phyloP scores from a whole-genome alignment of 2,888 invertebrate genomes.

The Caenorhabditis plicata region DNA sequence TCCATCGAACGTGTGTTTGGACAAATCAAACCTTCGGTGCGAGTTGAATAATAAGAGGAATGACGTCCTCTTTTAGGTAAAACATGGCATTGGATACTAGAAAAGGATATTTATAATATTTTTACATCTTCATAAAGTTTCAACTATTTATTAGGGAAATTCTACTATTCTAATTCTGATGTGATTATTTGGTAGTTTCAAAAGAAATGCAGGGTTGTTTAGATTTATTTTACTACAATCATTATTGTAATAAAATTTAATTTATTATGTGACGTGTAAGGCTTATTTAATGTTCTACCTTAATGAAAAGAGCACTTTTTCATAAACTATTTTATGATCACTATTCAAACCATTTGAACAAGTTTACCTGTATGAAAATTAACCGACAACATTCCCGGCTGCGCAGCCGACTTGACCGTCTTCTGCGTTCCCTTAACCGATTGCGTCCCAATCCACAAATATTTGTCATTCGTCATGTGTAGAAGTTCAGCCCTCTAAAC shows the following conservation, averaged over 20 bases:
- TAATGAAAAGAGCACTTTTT: too few relatives aligned
- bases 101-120: neutral
- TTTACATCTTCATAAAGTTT: constrained; percentile 1
- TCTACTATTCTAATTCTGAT: too few relatives aligned
- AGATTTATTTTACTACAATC: constrained; percentile 8
- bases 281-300: too few relatives aligned
- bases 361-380: constrained; percentile 56
- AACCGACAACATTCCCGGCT: constrained; percentile 63
- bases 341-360: too few relatives aligned
- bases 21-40: constrained; percentile 40
- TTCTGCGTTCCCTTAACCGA: constrained; percentile 62
- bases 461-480: constrained; percentile 84
- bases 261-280: too few relatives aligned
- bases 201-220: too few relatives aligned
- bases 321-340: neutral
- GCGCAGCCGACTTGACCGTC: constrained; percentile 40
- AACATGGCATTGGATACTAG: constrained; percentile 58
- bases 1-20: neutral
- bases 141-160: too few relatives aligned
- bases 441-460: constrained; percentile 94
- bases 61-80: constrained; percentile 56
- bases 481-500: constrained; percentile 76
- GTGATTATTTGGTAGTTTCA: too few relatives aligned
- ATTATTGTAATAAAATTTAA: too few relatives aligned
- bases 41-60: constrained; percentile 54